Evolutionary conservation across 2,113 vertebrate genomes (phyloP).

Genomic region (Caloenas nicobarica): DNA sequence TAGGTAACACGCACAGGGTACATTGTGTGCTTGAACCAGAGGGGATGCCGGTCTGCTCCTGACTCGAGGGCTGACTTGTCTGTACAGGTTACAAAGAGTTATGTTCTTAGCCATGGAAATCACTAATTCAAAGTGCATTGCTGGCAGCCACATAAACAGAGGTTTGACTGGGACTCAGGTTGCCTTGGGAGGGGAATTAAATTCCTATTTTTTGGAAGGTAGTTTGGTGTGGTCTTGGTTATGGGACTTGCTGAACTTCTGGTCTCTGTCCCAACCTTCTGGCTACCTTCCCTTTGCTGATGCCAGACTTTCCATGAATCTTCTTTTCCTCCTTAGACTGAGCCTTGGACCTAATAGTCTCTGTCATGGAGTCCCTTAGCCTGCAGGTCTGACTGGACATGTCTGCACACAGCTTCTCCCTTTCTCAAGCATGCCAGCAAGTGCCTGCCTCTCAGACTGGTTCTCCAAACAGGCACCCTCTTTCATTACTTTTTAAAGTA

Average conservation of each 20-base stretch:
- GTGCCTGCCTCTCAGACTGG: neutral
- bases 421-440: neutral
- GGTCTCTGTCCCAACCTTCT: neutral
- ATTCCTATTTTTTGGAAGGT: neutral
- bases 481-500: constrained; percentile 13
- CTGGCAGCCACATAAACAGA: neutral
- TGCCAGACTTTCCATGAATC: neutral
- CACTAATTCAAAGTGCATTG: neutral
- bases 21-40: neutral
- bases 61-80: neutral
- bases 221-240: neutral
- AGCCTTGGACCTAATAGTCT: neutral
- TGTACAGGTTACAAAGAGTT: neutral
- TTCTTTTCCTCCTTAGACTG: neutral
- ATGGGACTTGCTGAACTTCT: neutral
- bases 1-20: rapidly evolving
- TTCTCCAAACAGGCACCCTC: neutral
- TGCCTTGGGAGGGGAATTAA: neutral
- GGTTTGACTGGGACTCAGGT: neutral
- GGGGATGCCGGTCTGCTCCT: neutral
- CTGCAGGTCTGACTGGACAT: neutral
- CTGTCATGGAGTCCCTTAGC: neutral
- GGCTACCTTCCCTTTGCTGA: neutral
- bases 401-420: neutral
- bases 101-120: neutral